Percentiles rank a stretch among this genome's conserved stretches.
Evolutionary conservation across 2,888 invertebrate genomes (phyloP).

Genomic region (Temnothorax unifasciatus): DNA sequence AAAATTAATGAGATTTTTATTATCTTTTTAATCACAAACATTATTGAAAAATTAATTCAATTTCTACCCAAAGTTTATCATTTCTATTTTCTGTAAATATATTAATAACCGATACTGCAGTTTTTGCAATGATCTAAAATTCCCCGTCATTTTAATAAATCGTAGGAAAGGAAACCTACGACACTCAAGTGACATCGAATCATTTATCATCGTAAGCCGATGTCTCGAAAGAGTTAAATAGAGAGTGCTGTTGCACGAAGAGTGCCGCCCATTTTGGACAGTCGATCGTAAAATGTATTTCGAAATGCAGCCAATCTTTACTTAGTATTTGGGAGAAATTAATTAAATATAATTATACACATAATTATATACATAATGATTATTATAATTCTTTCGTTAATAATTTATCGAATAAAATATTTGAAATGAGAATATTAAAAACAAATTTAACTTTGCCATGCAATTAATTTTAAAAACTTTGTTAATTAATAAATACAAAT

Average conservation of each 20-base stretch:
- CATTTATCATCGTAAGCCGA: not conserved
- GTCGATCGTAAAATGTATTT: constrained; percentile 21
- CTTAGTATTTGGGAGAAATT: not conserved
- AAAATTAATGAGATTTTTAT: not conserved
- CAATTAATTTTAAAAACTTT: not conserved
- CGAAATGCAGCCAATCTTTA: not conserved
- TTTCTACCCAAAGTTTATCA: constrained; percentile 6
- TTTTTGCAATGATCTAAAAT: constrained; percentile 3
- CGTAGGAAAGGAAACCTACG: not conserved
- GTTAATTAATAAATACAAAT: not conserved
- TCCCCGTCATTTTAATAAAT: not conserved
- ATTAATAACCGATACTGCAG: not conserved
- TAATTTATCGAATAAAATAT: not conserved
- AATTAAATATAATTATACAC: not conserved
- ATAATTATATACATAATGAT: not conserved
- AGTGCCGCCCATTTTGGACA: not conserved
- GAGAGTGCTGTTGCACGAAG: not conserved
- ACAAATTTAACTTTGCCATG: not conserved
- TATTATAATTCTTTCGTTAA: not conserved
- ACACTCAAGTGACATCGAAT: constrained; percentile 6
- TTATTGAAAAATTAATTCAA: not conserved
- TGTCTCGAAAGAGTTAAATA: constrained; percentile 25
- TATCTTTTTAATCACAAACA: not conserved
- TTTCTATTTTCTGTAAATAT: not conserved
- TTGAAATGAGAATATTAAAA: not conserved